Evolutionary conservation across 2,888 invertebrate species (phyloP), one percentile per base, ranked within the genome.

Genomic region (Prosapia bicincta): DNA sequence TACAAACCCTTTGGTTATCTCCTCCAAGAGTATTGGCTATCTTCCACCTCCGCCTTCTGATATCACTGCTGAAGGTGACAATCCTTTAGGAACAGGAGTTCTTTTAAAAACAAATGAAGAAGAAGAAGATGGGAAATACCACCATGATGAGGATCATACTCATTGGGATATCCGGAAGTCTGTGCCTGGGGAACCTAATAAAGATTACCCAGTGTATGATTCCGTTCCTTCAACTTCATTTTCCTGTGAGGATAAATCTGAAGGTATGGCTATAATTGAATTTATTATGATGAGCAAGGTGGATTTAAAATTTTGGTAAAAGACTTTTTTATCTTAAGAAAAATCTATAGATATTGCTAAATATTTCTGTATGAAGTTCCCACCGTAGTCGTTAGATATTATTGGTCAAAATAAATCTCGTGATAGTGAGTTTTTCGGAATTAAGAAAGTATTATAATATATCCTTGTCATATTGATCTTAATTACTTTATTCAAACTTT

Each of bases 141-240:
- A 69, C 32, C 30, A 69, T 24, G 69, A 69, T n/a, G 38, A 70
- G 26, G 65, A 65, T 26, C 43, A 71, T 15, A 26, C 28, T 28
- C 43, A 71, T 7, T 71, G 71, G 71, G 71, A 71, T 26, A 71
- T 71, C 26, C 25, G 71, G 0, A 43, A 65, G 23, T 43, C 66
- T 23, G 66, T 66, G 15, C 66, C 66, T 13, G 72, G 72, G 3
- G 66, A 72, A 24, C 66, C 72, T 15, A 32, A 30, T 13, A 3
- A 20, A 7, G 72, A 72, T 66, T 72, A 72, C 24, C 72, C 72
- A 5, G 66, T 66, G n/a, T 66, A 66, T 23, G 30, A 28, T 28
- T 20, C 72, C 23, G 30, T 72, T 0, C 72, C 72, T 65, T 25
- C 15, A 28, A 72, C 72, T 13, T 66, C 32, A 20, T 72, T 72